Conservation (phyloP, 2,888 invertebrate genomes). For the Noctuana brunneofusca region DNA sequence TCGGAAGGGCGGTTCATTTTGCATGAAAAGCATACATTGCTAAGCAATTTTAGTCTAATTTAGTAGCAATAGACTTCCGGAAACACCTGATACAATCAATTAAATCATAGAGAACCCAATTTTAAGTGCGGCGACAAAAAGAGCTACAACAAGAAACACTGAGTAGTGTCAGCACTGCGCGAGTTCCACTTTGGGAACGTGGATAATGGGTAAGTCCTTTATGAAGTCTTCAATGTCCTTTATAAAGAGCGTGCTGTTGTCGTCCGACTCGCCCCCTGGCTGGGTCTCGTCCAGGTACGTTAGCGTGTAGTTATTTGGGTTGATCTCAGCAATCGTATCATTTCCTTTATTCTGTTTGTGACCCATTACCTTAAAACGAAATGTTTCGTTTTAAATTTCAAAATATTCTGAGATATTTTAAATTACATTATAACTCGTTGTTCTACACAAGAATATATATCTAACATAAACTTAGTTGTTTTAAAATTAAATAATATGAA, state of each 20-base stretch:
- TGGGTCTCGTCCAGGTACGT: constrained; percentile 54
- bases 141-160: neutral
- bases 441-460: no score
- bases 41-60: no score
- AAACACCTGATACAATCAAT: no score
- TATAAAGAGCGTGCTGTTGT: constrained; percentile 58
- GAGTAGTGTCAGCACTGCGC: constrained; percentile 54
- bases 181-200: constrained; percentile 54
- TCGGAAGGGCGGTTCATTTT: no score
- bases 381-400: neutral
- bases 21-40: no score
- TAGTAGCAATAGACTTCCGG: no score
- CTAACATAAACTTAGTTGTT: no score
- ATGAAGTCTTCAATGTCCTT: constrained; percentile 58
- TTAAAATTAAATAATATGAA: no score
- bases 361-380: constrained; percentile 60
- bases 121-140: neutral
- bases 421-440: no score
- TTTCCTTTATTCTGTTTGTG: constrained; percentile 50
- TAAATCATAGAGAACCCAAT: constrained; percentile 1
- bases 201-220: constrained; percentile 50
- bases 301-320: constrained; percentile 51
- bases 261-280: constrained; percentile 53
- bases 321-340: constrained; percentile 39
- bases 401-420: neutral